These are phyloP conservation scores for Penaeus japonicus DNA, from an alignment of 1,140 invertebrate genomes.

Conservation along the genomic window DNA sequence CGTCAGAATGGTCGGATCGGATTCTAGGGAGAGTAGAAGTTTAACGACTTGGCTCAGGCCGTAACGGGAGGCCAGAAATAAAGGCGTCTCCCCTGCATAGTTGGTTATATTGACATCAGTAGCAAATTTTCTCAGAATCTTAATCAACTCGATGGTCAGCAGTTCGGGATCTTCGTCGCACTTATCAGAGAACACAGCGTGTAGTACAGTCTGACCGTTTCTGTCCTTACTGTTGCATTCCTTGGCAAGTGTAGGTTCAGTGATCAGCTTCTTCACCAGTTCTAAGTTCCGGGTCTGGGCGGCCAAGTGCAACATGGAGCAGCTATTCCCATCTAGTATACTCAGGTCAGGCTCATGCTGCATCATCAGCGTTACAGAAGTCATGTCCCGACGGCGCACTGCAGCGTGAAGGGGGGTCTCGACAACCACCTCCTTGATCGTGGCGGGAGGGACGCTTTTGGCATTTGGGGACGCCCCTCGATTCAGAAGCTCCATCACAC, in stretches of 20 bases:
- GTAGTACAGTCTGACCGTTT: neutral
- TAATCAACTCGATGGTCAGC: neutral
- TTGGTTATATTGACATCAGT: neutral
- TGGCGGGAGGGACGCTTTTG: neutral
- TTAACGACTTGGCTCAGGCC: slow-evolving; percentile 7
- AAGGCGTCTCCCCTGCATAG: slow-evolving; percentile 11
- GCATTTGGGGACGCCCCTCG: slow-evolving; percentile 17
- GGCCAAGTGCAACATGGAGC: slow-evolving; percentile 6
- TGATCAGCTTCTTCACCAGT: neutral
- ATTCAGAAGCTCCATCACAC: neutral
- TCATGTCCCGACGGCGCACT: neutral
- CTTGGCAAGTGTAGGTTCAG: neutral
- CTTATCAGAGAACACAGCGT: neutral
- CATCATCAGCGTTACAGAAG: neutral
- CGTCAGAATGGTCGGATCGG: slow-evolving; percentile 15
- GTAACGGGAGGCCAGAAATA: slow-evolving; percentile 20
- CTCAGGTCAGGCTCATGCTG: neutral
- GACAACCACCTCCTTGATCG: neutral
- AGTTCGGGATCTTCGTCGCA: neutral
- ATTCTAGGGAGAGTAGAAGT: slow-evolving; percentile 3
- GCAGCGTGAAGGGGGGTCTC: slow-evolving; percentile 22
- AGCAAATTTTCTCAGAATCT: neutral
- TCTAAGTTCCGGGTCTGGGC: neutral
- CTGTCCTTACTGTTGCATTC: neutral
- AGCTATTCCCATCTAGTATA: neutral